These are phyloP conservation scores for Deilephila elpenor DNA, from an alignment of 2,888 invertebrate genomes.

Conservation along the genomic window DNA sequence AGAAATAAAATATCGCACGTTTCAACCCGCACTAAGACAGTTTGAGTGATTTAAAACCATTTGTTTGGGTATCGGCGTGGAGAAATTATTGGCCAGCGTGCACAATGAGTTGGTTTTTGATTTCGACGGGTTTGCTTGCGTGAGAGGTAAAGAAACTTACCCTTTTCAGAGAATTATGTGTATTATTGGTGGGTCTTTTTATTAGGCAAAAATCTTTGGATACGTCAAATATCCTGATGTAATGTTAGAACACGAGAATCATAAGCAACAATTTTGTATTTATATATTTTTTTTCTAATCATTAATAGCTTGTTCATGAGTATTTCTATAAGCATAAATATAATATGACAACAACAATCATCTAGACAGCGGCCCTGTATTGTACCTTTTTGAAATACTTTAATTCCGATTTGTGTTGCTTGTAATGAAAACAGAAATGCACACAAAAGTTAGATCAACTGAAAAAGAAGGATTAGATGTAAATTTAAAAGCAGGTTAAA, in stretches of 20 bases:
- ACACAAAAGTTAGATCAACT: background rate
- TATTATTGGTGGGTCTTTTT: too few species aligned
- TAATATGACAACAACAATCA: background rate
- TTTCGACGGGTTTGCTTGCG: too few species aligned
- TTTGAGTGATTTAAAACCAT: too few species aligned
- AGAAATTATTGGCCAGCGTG: too few species aligned
- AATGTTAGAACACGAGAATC: background rate
- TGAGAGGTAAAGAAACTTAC: too few species aligned
- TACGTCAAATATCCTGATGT: too few species aligned
- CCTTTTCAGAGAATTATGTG: too few species aligned
- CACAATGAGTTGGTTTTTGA: too few species aligned
- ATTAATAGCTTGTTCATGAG: background rate
- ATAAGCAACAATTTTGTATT: background rate
- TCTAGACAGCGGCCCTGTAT: constrained; percentile 31
- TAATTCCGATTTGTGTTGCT: constrained; percentile 78
- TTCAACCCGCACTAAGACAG: too few species aligned
- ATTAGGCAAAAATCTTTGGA: too few species aligned
- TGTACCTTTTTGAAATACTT: constrained; percentile 81
- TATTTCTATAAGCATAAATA: background rate
- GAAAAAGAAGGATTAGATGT: background rate
- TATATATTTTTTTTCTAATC: background rate
- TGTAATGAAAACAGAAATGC: constrained; percentile 58
- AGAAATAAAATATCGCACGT: too few species aligned
- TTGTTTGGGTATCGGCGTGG: too few species aligned
- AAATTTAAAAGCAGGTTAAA: background rate